Evolutionary conservation across 2,888 invertebrate species (phyloP), one percentile per base, ranked within the genome.

Genomic region (Gymnosoma rotundatum): DNA sequence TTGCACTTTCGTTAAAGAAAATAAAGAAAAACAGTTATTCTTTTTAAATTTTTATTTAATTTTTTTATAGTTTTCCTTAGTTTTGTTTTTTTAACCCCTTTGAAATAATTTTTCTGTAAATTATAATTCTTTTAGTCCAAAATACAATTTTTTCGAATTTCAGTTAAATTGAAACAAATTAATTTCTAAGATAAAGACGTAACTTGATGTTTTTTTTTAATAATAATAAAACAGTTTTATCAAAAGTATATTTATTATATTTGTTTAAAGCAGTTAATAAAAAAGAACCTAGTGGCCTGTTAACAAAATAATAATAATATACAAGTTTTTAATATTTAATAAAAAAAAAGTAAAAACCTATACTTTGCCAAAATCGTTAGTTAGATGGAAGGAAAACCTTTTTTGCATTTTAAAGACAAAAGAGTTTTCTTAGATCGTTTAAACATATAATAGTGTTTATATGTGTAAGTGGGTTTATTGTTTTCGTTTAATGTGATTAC

Each of bases 91-190:
- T 64, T 52, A 54, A 64, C 66, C 54, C 60, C 21, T 20, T 36
- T 48, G 56, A 67, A 76, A 52, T 61, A 21, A 38, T 73, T 52
- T 63, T 70, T 20, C 52, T 20, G 50, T 73, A 64, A 64, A 76
- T 61, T 66, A 83, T 75, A 64, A 70, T 52, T 42, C 4, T 42
- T 12, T 16, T 12, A 60, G 79, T 67, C 66, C 73, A 70, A 76
- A 70, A 76, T 70, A 81, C 12, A 38, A 21, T 61, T 42, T 64
- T 69, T 52, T 7, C 6, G 48, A 56, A 63, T 54, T 67, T 73
- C 32, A 52, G 12, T 72, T 52, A 73, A 79, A 52, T 73, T 48
- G n/a, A 21, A 67, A 78, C 20, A 69, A 66, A 14, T 42, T 63
- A 52, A 32, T 45, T 63, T 14, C 48, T 70, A 54, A 45, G 36